Evolutionary conservation across 53 echinoderm and acorn worm genomes (phyloP).

Genomic region (Glandiceps talaboti): DNA sequence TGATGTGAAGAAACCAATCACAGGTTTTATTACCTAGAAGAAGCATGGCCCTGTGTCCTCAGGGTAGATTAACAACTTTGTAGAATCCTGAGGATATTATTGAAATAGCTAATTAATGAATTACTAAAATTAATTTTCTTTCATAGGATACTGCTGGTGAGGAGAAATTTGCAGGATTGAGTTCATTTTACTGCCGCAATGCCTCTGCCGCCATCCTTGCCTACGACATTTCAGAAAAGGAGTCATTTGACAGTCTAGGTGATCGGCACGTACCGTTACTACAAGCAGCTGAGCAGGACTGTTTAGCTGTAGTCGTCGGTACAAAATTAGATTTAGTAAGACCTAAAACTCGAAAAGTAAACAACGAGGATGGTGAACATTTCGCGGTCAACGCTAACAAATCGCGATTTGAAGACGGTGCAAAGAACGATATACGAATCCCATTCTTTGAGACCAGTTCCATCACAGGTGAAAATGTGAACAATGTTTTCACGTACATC

Average conservation of each 20-base stretch:
- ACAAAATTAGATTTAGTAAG: constrained; percentile 68
- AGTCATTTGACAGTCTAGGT: constrained; percentile 64
- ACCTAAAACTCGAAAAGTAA: constrained; percentile 5
- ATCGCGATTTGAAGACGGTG: constrained; percentile 25
- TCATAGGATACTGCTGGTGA: constrained; percentile 91
- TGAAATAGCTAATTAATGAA: too few species aligned
- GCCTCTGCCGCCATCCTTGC: constrained; percentile 95
- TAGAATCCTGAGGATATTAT: too few species aligned
- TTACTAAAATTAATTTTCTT: too few species aligned
- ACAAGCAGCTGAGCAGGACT: constrained; percentile 84
- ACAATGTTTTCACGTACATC: constrained; percentile 83
- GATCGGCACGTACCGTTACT: constrained; percentile 85
- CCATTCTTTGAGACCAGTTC: constrained; percentile 98
- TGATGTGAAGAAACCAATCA: too few species aligned
- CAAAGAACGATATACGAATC: constrained; percentile 10
- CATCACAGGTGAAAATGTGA: constrained; percentile 56
- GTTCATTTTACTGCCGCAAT: constrained; percentile 94
- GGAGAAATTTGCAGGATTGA: constrained; percentile 88
- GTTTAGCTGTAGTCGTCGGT: constrained; percentile 65
- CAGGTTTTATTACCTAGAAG: too few species aligned
- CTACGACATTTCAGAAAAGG: constrained; percentile 64
- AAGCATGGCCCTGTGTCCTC: too few species aligned
- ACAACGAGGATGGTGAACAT: constrained; percentile 43
- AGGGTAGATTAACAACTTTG: too few species aligned
- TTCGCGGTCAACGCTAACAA: constrained; percentile 57